Evolutionary conservation across 2,113 vertebrate species (phyloP).

Genomic region (Narcine bancroftii): DNA sequence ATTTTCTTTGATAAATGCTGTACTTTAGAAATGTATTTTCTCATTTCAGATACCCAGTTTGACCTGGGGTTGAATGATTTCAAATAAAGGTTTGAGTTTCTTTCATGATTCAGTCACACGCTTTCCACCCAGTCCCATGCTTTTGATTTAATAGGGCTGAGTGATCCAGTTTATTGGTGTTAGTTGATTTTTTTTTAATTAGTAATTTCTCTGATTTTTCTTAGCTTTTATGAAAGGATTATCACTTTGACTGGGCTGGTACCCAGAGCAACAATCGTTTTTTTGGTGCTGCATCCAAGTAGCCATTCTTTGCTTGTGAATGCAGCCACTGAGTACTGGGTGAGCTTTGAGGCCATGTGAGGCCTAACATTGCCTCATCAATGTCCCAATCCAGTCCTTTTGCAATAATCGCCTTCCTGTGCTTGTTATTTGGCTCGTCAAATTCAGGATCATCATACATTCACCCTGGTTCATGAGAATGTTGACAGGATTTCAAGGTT

Average conservation of each 20-base stretch:
- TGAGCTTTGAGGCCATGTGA: background rate
- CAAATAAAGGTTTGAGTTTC: background rate
- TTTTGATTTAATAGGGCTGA: background rate
- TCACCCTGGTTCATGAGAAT: too few relatives aligned
- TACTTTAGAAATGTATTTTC: background rate
- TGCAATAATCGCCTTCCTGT: background rate
- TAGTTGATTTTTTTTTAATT: background rate
- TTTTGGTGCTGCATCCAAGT: background rate
- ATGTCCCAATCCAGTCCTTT: background rate
- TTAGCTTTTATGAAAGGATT: background rate
- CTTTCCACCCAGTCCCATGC: background rate
- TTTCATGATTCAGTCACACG: background rate
- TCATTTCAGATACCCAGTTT: background rate
- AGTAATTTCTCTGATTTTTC: background rate
- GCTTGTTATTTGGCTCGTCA: background rate
- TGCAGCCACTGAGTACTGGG: background rate
- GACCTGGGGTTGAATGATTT: slow-evolving; percentile 11
- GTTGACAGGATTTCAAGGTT: too few relatives aligned
- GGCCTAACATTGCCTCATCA: too few relatives aligned
- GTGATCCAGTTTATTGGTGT: background rate
- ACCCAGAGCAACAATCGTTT: background rate
- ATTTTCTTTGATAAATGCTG: background rate
- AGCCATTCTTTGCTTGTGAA: background rate
- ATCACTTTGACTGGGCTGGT: background rate
- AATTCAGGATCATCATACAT: background rate